Evolutionary conservation across 1,140 invertebrate genomes (phyloP).

Genomic region (Rhizoglyphus robini): DNA sequence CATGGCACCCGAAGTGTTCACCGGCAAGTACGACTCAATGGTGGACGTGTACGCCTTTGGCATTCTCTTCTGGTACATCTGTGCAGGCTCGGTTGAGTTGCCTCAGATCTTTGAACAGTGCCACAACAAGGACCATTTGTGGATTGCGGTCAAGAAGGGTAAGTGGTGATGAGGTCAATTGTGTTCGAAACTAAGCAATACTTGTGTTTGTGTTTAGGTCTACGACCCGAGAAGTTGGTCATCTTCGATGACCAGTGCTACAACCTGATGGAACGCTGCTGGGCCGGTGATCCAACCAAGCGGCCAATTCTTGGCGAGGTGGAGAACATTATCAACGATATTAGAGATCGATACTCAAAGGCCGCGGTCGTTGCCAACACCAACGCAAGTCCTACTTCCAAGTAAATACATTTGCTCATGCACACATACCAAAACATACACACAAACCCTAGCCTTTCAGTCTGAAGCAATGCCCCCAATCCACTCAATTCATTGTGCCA

Average conservation of each 20-base stretch:
- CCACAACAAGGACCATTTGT: constrained; percentile 72
- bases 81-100: constrained; percentile 61
- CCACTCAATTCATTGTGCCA: no score
- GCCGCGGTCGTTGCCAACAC: no score
- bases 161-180: constrained; percentile 21
- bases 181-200: not conserved
- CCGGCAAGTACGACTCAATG: constrained; percentile 62
- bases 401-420: no score
- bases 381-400: no score
- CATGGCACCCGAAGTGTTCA: constrained; percentile 78
- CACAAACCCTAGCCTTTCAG: no score
- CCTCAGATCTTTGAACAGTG: constrained; percentile 71
- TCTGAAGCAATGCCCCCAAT: no score
- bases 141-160: constrained; percentile 71
- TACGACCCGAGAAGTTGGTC: constrained; percentile 56
- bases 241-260: constrained; percentile 65
- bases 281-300: constrained; percentile 56
- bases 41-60: constrained; percentile 86
- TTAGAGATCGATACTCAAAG: constrained; percentile 30
- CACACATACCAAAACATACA: no score
- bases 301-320: constrained; percentile 65
- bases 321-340: constrained; percentile 47
- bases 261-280: constrained; percentile 70
- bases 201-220: constrained; percentile 32
- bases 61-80: constrained; percentile 80